Evolutionary conservation across 2,888 invertebrate genomes (phyloP).

Genomic region (Eupelmus urozonus): DNA sequence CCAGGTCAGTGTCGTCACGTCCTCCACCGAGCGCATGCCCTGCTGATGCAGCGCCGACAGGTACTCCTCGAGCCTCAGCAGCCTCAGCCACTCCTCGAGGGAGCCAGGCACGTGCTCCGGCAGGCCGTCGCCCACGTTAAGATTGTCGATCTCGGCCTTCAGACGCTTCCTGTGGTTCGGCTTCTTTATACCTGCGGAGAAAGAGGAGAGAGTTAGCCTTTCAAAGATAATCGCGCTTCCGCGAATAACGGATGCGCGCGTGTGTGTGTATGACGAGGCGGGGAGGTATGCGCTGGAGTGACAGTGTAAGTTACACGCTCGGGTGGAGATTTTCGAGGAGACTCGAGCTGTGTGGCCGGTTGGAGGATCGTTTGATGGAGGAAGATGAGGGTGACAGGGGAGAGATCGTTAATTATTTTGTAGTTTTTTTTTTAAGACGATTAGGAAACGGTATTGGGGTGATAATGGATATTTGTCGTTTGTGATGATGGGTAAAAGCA

Average conservation of each 20-base stretch:
- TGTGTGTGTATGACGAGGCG: neutral
- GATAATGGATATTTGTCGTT: too few species aligned
- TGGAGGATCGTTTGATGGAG: neutral
- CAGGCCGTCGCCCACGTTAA: constrained; percentile 95
- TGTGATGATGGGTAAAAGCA: too few species aligned
- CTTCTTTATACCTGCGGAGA: constrained; percentile 87
- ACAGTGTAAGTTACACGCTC: neutral
- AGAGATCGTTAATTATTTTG: too few species aligned
- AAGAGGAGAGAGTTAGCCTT: neutral
- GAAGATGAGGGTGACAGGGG: neutral
- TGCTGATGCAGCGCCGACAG: constrained; percentile 92
- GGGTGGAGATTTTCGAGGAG: neutral
- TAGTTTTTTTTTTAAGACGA: too few species aligned
- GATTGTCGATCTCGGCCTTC: constrained; percentile 96
- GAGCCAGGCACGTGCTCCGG: constrained; percentile 97
- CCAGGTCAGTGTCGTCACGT: constrained; percentile 97
- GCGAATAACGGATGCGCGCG: constrained; percentile 13
- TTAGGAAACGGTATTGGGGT: too few species aligned
- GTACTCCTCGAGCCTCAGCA: constrained; percentile 95
- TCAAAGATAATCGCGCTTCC: neutral
- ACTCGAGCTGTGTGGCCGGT: neutral
- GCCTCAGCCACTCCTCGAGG: constrained; percentile 95
- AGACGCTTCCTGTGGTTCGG: constrained; percentile 97
- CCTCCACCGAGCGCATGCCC: constrained; percentile 95
- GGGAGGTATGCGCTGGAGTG: neutral